phyloP scores from a whole-genome alignment of 2,113 vertebrate genomes.

The Noctilio leporinus region DNA sequence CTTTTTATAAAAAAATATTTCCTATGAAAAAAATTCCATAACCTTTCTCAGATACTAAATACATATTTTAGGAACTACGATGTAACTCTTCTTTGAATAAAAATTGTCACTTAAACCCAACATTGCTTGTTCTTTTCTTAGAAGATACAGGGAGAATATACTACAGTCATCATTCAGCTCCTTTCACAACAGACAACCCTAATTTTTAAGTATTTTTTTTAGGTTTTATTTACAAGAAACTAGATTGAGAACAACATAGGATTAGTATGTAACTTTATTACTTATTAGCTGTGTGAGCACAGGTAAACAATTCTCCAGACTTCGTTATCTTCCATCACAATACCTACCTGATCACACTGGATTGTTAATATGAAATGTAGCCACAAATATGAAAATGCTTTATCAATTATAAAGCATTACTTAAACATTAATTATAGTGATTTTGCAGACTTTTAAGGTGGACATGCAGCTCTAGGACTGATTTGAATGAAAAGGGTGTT shows the following conservation, averaged over 20 bases:
- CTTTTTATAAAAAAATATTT: too few species aligned
- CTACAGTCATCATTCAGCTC: neutral
- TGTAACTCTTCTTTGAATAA: neutral
- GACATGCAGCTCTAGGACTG: neutral
- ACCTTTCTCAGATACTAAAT: neutral
- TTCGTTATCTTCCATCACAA: neutral
- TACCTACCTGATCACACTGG: neutral
- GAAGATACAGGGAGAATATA: neutral
- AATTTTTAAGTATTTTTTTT: neutral
- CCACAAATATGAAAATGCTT: neutral
- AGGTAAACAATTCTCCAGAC: neutral
- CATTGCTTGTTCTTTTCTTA: neutral
- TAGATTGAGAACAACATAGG: neutral
- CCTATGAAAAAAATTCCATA: neutral
- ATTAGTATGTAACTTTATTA: neutral
- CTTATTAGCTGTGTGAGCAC: neutral
- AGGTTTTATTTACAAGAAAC: neutral
- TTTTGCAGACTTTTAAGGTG: neutral
- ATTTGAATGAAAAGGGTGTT: neutral
- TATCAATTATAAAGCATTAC: neutral
- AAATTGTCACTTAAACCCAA: constrained; percentile 14
- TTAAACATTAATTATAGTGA: neutral
- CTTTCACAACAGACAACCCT: neutral
- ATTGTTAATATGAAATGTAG: neutral
- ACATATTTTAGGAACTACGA: neutral